A percentile compares a stretch with the other conserved stretches of the same genome.
These are phyloP conservation scores for Idaea dimidiata DNA, from an alignment of 2,888 invertebrate species.

Conservation along the genomic window DNA sequence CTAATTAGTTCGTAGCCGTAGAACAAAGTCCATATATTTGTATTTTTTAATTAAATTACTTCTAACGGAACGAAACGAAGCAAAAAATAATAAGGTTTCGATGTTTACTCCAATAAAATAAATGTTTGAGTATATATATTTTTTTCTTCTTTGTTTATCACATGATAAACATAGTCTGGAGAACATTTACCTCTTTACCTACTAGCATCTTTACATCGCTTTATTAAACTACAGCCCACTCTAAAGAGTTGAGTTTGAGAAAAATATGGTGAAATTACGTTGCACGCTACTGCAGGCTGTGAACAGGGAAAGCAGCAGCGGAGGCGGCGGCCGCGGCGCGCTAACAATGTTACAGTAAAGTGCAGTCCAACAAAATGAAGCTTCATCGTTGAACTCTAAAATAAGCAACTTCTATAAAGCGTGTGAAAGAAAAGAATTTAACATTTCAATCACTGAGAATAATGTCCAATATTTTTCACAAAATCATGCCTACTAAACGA, in stretches of 20 bases:
- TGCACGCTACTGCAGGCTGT: neutral
- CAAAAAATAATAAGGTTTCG: neutral
- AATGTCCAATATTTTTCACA: conserved; percentile 23
- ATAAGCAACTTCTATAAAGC: neutral
- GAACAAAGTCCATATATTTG: neutral
- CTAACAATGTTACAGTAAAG: conserved; percentile 3
- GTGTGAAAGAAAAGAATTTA: neutral
- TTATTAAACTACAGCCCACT: neutral
- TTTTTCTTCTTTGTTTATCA: neutral
- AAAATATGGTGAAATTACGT: conserved; percentile 2
- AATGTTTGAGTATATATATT: neutral
- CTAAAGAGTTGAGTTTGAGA: neutral
- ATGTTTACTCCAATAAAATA: neutral
- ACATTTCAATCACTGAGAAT: conserved; percentile 15
- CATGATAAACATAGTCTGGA: no score
- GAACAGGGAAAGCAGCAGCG: neutral
- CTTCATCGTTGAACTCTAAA: neutral
- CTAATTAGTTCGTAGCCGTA: neutral
- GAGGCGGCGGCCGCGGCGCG: neutral
- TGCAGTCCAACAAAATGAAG: neutral
- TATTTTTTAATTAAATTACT: neutral
- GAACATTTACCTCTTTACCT: no score
- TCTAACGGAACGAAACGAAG: neutral
- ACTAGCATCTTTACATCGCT: neutral
- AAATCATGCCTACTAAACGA: conserved; percentile 27